Percentiles rank a stretch among this genome's conserved stretches.
Conservation (phyloP, 2,888 invertebrate species). For the Ectropis crepuscularia region DNA sequence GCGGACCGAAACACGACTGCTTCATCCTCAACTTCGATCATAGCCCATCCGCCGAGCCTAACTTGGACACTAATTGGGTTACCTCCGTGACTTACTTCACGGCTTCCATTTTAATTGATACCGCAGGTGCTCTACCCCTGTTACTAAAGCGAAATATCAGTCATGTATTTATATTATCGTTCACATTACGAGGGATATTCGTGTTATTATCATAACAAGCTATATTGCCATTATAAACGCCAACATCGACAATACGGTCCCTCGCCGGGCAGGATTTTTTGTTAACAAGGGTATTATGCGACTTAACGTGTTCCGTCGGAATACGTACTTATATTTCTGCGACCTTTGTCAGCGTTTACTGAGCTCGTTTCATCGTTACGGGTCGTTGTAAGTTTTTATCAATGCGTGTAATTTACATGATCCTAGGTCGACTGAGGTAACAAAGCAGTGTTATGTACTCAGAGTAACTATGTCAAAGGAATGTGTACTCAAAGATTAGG, state of each 20-base stretch:
- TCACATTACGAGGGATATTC: slow-evolving; percentile 25
- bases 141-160: not conserved
- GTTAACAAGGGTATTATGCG: slow-evolving; percentile 58
- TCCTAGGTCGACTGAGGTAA: slow-evolving; percentile 50
- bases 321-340: slow-evolving; percentile 47
- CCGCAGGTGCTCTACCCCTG: not conserved
- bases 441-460: slow-evolving; percentile 55
- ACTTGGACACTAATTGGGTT: slow-evolving; percentile 30
- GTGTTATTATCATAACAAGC: slow-evolving; percentile 45
- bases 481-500: slow-evolving; percentile 26
- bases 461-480: slow-evolving; percentile 36
- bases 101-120: slow-evolving; percentile 4
- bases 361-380: slow-evolving; percentile 44
- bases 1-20: slow-evolving; percentile 46
- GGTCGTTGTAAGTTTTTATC: slow-evolving; percentile 38
- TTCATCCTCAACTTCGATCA: slow-evolving; percentile 40
- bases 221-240: slow-evolving; percentile 51
- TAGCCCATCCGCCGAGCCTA: slow-evolving; percentile 15
- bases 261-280: slow-evolving; percentile 53
- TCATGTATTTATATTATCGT: slow-evolving; percentile 9
- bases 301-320: slow-evolving; percentile 50
- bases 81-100: slow-evolving; percentile 18
- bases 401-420: slow-evolving; percentile 51
- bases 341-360: slow-evolving; percentile 56
- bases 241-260: slow-evolving; percentile 51